These are phyloP conservation scores for Plumapathes pennacea DNA, from an alignment of 92 coral and sea anemone species.

Conservation along the genomic window DNA sequence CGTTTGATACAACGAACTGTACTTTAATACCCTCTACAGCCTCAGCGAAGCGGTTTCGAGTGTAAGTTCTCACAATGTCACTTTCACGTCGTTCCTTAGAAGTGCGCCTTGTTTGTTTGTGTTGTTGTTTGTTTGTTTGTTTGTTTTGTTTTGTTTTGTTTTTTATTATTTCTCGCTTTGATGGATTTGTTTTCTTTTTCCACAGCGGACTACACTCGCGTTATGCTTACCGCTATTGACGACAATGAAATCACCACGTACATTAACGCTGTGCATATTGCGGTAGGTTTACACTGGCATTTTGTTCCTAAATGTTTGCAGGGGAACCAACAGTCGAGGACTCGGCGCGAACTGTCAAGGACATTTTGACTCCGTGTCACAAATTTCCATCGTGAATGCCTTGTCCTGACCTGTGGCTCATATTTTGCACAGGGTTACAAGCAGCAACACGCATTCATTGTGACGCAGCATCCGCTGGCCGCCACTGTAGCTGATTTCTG, in stretches of 20 bases:
- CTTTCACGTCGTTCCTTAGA: background rate
- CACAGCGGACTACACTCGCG: constrained; percentile 94
- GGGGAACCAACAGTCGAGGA: no score
- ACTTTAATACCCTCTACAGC: no score
- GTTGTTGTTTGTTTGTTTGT: background rate
- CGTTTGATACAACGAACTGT: no score
- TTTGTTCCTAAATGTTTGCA: no score
- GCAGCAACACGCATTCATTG: constrained; percentile 92
- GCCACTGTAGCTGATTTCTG: constrained; percentile 85
- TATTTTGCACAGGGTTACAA: constrained; percentile 86
- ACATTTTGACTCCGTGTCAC: background rate
- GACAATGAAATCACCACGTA: constrained; percentile 89
- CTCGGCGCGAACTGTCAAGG: no score
- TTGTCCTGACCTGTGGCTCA: no score
- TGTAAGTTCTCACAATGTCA: no score
- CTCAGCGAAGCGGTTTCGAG: no score
- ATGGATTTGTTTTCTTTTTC: background rate
- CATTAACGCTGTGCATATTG: constrained; percentile 91
- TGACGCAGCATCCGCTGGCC: constrained; percentile 89
- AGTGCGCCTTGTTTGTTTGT: background rate
- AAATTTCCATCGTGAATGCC: background rate
- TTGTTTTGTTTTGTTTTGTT: background rate
- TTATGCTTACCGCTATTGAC: constrained; percentile 77
- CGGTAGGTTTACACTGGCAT: no score
- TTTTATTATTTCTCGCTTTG: no score